These are phyloP conservation scores for Gracilinanus agilis DNA, from an alignment of 2,113 vertebrate genomes.

Conservation along the genomic window DNA sequence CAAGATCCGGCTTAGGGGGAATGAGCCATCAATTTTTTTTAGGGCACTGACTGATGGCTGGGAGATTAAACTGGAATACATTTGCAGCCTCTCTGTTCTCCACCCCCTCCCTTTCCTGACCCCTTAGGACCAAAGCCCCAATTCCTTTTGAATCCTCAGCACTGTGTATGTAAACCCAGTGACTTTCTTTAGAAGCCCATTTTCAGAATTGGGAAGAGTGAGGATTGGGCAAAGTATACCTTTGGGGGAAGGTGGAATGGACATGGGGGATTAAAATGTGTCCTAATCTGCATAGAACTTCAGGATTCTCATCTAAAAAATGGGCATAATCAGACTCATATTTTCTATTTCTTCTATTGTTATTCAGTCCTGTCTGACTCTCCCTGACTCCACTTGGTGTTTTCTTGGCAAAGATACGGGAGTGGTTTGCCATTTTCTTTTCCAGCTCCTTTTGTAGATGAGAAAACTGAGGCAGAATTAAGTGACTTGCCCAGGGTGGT, in stretches of 20 bases:
- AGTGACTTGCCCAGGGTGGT: too few species aligned
- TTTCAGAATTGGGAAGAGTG: not conserved
- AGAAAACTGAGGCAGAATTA: too few species aligned
- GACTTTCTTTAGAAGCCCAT: not conserved
- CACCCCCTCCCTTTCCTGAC: not conserved
- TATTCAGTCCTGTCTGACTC: too few species aligned
- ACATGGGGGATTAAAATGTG: not conserved
- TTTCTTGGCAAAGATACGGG: too few species aligned
- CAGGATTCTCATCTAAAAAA: not conserved
- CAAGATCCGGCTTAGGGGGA: constrained; percentile 29
- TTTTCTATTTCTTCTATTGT: not conserved
- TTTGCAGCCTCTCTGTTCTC: not conserved
- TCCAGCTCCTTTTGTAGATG: too few species aligned
- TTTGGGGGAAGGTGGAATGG: not conserved
- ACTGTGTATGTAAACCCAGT: not conserved
- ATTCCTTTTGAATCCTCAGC: too few species aligned
- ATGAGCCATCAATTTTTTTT: constrained; percentile 72
- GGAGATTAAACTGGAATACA: constrained; percentile 56
- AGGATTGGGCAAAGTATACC: not conserved
- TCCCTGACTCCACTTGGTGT: too few species aligned
- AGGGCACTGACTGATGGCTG: constrained; percentile 69
- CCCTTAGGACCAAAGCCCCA: not conserved
- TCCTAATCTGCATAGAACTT: not conserved
- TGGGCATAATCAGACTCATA: not conserved
- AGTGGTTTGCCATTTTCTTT: too few species aligned